Evolutionary conservation across 2,888 invertebrate genomes (phyloP), one percentile per base, ranked within the genome.

Genomic region (Eristalinus aeneus): DNA sequence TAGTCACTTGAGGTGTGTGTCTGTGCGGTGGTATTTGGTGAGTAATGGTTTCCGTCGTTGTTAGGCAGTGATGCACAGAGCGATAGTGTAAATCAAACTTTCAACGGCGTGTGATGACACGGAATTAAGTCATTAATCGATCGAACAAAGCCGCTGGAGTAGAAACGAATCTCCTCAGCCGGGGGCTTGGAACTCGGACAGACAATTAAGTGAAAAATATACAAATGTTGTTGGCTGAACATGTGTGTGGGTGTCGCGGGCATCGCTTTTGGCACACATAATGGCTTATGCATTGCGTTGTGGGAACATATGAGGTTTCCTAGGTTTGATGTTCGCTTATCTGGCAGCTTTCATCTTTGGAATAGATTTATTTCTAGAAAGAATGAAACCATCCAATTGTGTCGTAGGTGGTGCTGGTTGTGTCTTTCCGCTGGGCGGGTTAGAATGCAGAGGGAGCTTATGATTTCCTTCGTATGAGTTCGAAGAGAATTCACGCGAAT

Each of bases 31-130:
- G 46, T 72, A 22, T 68, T 23, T 1, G 23, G 74, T 84, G 54
- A 77, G 16, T 71, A 53, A 83, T 79, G 34, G 73, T 83, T 83
- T 73, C 82, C 83, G 73, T 58, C 20, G 65, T 39, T 65, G 54
- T 36, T 46, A 27, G 58, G 53, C 46, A 34, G 39, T 60, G 76
- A 10, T 61, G 63, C 68, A 64, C 56, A 16, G 46, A 67, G 36
- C 61, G 67, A 54, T 77, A 54, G 61, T 56, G 54, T 77, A 61
- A 77, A 77, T 82, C 67, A 77, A 77, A 76, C 54, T 36, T 9
- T 22, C 67, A 73, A 67, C 46, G 67, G 71, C 36, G 53, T 71
- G 67, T 39, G 77, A 56, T 72, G 82, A 77, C 82, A 77, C 46
- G 23, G 46, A 82, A 77, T 82, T 39, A 77, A 68, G 77, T 56